These are phyloP conservation scores for Ditylenchus dipsaci DNA, from an alignment of 1,140 invertebrate genomes.

Conservation along the genomic window DNA sequence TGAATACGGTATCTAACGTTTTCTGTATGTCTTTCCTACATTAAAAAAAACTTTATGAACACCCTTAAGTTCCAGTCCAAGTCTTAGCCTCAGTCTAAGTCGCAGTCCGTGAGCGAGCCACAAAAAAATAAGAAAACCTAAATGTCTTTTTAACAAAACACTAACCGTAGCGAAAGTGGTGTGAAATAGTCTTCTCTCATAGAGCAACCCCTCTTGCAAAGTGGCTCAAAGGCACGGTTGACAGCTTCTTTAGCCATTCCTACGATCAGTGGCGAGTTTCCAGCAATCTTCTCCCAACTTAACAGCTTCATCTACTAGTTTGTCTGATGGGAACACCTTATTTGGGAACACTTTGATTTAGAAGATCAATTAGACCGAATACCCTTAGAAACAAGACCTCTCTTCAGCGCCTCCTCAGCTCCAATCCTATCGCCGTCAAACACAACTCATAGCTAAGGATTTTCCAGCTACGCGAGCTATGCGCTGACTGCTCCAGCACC, in stretches of 20 bases:
- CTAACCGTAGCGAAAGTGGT: constrained; percentile 74
- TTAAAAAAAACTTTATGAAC: too few species aligned
- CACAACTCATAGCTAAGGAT: constrained; percentile 98
- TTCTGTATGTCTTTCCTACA: too few species aligned
- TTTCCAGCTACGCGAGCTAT: constrained; percentile 67
- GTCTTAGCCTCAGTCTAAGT: too few species aligned
- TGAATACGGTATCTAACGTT: too few species aligned
- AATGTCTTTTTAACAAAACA: too few species aligned
- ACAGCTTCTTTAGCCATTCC: constrained; percentile 83
- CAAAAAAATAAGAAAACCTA: too few species aligned
- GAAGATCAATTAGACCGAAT: background rate
- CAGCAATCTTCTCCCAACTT: constrained; percentile 90
- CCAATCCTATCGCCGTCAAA: constrained; percentile 83
- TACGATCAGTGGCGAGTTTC: constrained; percentile 79
- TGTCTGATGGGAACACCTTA: constrained; percentile 78
- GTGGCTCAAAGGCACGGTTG: constrained; percentile 82
- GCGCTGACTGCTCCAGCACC: too few species aligned
- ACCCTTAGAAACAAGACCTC: constrained; percentile 62
- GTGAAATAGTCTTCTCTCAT: constrained; percentile 84
- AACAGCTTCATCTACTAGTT: constrained; percentile 70
- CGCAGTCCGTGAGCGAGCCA: too few species aligned
- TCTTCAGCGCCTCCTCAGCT: constrained; percentile 83
- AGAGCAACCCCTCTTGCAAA: constrained; percentile 67
- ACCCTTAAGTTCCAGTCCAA: too few species aligned
- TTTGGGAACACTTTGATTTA: background rate